These are phyloP conservation scores for Crotalus adamanteus DNA, from an alignment of 2,797 vertebrate species.

Conservation along the genomic window DNA sequence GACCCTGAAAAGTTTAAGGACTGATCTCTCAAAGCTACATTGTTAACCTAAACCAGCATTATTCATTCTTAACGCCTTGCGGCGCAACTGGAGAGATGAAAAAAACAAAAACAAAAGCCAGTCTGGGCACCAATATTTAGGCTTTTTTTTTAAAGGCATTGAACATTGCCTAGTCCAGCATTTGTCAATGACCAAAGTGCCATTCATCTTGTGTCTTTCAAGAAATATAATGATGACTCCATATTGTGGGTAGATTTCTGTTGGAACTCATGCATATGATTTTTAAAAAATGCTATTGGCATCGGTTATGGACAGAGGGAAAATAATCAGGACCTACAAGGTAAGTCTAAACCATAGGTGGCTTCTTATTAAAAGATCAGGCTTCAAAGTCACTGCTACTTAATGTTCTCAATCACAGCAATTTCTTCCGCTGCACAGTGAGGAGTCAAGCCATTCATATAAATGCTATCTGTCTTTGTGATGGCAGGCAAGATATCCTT, in stretches of 20 bases:
- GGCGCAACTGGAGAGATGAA: slow-evolving; percentile 70
- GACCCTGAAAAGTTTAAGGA: slow-evolving; percentile 75
- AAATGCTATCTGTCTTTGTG: slow-evolving; percentile 89
- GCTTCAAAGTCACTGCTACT: slow-evolving; percentile 71
- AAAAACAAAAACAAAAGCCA: slow-evolving; percentile 58
- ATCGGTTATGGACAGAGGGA: slow-evolving; percentile 58
- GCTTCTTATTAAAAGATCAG: slow-evolving; percentile 54
- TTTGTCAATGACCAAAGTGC: slow-evolving; percentile 62
- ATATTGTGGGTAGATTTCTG: slow-evolving; percentile 58
- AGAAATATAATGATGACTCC: slow-evolving; percentile 65
- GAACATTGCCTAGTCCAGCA: slow-evolving; percentile 67
- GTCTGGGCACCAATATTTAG: slow-evolving; percentile 69
- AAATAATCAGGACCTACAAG: slow-evolving; percentile 56
- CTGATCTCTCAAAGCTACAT: slow-evolving; percentile 75
- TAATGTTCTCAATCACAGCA: slow-evolving; percentile 86
- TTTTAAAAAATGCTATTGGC: slow-evolving; percentile 72
- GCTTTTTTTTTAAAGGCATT: slow-evolving; percentile 64
- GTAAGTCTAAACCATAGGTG: slow-evolving; percentile 65
- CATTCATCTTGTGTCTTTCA: slow-evolving; percentile 60
- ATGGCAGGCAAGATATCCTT: slow-evolving; percentile 82
- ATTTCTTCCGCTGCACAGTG: slow-evolving; percentile 87
- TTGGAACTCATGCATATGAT: slow-evolving; percentile 76
- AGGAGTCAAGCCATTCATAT: slow-evolving; percentile 94
- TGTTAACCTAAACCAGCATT: slow-evolving; percentile 63
- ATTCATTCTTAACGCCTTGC: slow-evolving; percentile 72